Evolutionary conservation across 2,797 vertebrate genomes (phyloP).

Genomic region (Lutjanus argentimaculatus): DNA sequence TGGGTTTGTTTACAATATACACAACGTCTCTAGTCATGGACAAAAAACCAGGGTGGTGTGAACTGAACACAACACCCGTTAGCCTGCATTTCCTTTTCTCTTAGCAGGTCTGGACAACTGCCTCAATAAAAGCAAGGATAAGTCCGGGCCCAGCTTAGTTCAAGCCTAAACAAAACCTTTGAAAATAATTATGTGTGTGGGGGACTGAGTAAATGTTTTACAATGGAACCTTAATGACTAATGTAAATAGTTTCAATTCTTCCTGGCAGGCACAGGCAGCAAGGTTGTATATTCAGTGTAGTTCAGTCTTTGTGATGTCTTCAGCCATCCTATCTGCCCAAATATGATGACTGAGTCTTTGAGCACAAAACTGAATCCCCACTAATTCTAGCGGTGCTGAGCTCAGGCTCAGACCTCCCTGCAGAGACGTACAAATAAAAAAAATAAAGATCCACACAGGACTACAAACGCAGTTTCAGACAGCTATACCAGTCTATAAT

Average conservation of each 20-base stretch:
- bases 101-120: constrained; percentile 53
- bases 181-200: constrained; percentile 19
- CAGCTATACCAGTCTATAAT: background rate
- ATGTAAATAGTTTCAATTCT: constrained; percentile 7
- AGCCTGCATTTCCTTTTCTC: constrained; percentile 27
- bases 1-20: constrained; percentile 35
- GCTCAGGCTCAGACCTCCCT: background rate
- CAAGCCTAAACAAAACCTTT: constrained; percentile 41
- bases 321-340: background rate
- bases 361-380: constrained; percentile 21
- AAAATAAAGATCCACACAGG: constrained; percentile 1
- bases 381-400: constrained; percentile 7
- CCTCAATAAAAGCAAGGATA: constrained; percentile 25
- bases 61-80: constrained; percentile 18
- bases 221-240: constrained; percentile 23
- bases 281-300: background rate
- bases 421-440: background rate
- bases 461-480: constrained; percentile 18
- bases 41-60: constrained; percentile 10
- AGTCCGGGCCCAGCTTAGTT: constrained; percentile 16
- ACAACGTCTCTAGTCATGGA: constrained; percentile 25
- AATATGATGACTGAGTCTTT: constrained; percentile 4
- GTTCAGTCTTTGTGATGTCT: background rate
- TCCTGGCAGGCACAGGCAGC: background rate
- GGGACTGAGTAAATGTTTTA: constrained; percentile 28